Conservation (phyloP, 2,113 vertebrate species). For the Clarias macrocephalus region DNA sequence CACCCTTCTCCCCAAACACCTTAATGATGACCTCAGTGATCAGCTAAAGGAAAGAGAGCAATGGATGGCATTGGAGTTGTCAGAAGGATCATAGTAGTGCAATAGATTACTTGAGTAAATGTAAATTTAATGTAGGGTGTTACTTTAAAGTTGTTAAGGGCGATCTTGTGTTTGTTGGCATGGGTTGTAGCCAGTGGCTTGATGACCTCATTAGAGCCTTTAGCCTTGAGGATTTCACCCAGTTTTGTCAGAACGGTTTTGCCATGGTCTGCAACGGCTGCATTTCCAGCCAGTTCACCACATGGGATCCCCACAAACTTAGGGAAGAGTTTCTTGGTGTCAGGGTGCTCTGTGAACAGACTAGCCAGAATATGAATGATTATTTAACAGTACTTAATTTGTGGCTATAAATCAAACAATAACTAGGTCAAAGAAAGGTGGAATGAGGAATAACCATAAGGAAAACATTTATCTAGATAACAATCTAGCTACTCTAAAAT, state of each 20-base stretch:
- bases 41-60: conserved; percentile 55
- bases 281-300: conserved; percentile 71
- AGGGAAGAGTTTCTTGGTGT: conserved; percentile 80
- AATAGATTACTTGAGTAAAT: no score
- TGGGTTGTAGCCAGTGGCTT: conserved; percentile 81
- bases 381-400: not conserved
- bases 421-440: no score
- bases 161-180: conserved; percentile 84
- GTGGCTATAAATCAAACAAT: not conserved
- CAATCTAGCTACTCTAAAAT: no score
- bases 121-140: not conserved
- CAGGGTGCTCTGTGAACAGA: conserved; percentile 79
- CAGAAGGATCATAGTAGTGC: no score
- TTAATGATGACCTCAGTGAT: conserved; percentile 65
- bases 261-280: conserved; percentile 67
- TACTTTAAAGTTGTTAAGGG: conserved; percentile 83
- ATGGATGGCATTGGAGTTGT: not conserved
- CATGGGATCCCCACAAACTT: conserved; percentile 75
- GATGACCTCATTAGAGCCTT: conserved; percentile 75
- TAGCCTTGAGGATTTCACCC: conserved; percentile 81
- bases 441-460: no score
- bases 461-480: no score
- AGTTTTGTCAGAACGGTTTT: conserved; percentile 75
- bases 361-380: conserved; percentile 61
- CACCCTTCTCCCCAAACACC: conserved; percentile 67